phyloP scores from a whole-genome alignment of 2,113 vertebrate genomes.

The Tychaedon coryphoeus region DNA sequence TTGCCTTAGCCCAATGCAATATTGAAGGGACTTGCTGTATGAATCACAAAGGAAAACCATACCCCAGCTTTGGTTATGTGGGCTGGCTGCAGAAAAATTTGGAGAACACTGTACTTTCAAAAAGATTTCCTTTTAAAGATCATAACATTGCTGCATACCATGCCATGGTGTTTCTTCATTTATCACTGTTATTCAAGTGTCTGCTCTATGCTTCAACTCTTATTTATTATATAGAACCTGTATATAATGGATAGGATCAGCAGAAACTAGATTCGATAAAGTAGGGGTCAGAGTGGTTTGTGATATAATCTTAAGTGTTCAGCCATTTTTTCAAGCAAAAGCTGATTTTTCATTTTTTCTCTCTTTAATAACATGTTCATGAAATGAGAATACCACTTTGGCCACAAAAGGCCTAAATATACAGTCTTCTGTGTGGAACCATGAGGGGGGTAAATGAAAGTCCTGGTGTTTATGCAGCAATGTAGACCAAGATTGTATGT shows the following conservation, averaged over 20 bases:
- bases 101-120: background rate
- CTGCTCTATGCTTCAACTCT: background rate
- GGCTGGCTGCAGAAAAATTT: background rate
- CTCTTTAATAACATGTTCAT: background rate
- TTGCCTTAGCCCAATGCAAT: background rate
- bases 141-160: background rate
- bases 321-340: background rate
- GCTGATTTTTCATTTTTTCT: background rate
- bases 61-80: background rate
- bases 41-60: background rate
- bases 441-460: background rate
- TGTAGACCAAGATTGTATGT: background rate
- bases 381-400: background rate
- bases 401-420: background rate
- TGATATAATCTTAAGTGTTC: background rate
- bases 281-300: background rate
- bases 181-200: background rate
- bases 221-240: background rate
- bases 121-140: background rate
- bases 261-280: background rate
- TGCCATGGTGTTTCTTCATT: background rate
- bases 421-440: background rate
- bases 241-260: background rate
- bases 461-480: background rate
- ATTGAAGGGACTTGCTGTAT: background rate